Evolutionary conservation across 2,797 vertebrate species (phyloP).

Genomic region (Geotrypetes seraphini): DNA sequence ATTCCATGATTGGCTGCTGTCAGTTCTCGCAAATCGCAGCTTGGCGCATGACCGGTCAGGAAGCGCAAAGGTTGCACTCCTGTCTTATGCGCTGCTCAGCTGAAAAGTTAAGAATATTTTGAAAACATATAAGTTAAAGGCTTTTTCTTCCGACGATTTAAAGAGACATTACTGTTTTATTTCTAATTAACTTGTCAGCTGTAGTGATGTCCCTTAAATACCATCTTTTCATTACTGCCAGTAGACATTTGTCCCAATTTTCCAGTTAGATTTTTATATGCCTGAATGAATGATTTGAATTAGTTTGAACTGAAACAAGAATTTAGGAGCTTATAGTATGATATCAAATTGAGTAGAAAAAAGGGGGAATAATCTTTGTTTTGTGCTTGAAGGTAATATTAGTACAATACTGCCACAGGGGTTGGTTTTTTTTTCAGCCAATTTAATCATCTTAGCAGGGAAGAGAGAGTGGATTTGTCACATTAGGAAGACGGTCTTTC

Average conservation of each 20-base stretch:
- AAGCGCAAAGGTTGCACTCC: no score
- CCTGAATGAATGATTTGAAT: conserved; percentile 39
- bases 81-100: no score
- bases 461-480: conserved; percentile 3
- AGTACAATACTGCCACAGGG: neutral
- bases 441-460: neutral
- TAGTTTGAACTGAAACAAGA: conserved; percentile 36
- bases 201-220: conserved; percentile 61
- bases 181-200: conserved; percentile 75
- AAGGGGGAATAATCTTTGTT: conserved; percentile 24
- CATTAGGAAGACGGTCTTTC: neutral
- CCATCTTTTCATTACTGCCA: conserved; percentile 53
- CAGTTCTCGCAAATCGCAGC: no score
- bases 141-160: conserved; percentile 34
- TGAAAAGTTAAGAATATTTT: conserved; percentile 12
- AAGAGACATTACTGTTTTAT: conserved; percentile 57
- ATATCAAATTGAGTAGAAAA: conserved; percentile 10
- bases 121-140: conserved; percentile 12
- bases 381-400: conserved; percentile 12
- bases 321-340: conserved; percentile 38
- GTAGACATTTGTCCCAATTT: conserved; percentile 48
- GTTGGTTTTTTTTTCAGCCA: conserved; percentile 4
- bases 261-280: conserved; percentile 47
- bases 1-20: no score
- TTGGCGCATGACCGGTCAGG: no score